Evolutionary conservation across 2,888 invertebrate species (phyloP).

Genomic region (Ypsolopha sequella): DNA sequence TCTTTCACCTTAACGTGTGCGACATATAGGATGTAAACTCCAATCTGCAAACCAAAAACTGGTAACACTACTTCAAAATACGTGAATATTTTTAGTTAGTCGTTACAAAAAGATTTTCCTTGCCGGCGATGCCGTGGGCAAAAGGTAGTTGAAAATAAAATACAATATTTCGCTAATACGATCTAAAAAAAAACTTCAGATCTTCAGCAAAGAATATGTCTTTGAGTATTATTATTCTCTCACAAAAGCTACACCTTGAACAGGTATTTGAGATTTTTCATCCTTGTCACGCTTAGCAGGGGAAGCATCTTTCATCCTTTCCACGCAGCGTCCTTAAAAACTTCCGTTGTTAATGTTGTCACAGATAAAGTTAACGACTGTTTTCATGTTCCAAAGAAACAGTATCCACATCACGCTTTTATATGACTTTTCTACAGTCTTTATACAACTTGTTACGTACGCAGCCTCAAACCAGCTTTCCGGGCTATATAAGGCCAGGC

Average conservation of each 20-base stretch:
- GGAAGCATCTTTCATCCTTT: background rate
- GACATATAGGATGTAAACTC: no score
- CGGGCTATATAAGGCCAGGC: conserved; percentile 44
- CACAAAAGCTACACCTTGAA: background rate
- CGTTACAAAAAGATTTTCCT: no score
- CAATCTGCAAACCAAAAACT: no score
- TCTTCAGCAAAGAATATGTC: background rate
- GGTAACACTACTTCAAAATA: no score
- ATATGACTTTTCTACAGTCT: conserved; percentile 16
- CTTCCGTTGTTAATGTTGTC: background rate
- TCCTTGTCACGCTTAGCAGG: background rate
- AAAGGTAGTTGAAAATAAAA: no score
- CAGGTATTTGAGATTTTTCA: background rate
- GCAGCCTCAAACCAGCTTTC: conserved; percentile 27
- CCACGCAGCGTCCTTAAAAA: background rate
- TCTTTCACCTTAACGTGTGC: no score
- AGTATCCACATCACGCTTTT: background rate
- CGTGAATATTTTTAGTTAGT: no score
- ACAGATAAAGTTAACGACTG: background rate
- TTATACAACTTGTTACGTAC: conserved; percentile 16
- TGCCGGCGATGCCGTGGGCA: no score
- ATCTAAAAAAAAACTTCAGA: no score
- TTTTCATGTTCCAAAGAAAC: background rate
- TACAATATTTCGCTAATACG: no score
- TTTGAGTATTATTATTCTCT: background rate